Evolutionary conservation across 2,888 invertebrate species (phyloP).

Genomic region (Tuberolachnus salignus): DNA sequence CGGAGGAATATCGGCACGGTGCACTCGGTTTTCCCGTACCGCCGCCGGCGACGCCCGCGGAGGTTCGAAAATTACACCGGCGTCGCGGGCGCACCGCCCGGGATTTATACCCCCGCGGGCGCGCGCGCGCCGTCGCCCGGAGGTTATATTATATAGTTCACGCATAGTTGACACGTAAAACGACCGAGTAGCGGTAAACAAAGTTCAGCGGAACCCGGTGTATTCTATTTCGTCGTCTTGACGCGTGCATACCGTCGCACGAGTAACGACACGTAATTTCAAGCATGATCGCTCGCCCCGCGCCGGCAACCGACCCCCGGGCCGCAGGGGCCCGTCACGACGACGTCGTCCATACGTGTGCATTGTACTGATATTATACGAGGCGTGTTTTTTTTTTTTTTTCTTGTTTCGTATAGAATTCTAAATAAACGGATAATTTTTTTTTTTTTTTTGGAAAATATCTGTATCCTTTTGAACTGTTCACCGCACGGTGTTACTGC

Average conservation of each 20-base stretch:
- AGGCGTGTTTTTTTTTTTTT: too few relatives aligned
- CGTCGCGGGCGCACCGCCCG: background rate
- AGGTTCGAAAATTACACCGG: too few relatives aligned
- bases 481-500: too few relatives aligned
- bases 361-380: too few relatives aligned
- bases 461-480: too few relatives aligned
- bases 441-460: too few relatives aligned
- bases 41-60: conserved; percentile 20
- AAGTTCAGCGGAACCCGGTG: conserved; percentile 18
- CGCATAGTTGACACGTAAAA: conserved; percentile 51
- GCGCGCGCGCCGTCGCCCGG: background rate
- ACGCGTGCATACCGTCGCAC: conserved; percentile 9
- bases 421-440: too few relatives aligned
- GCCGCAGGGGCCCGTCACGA: too few relatives aligned
- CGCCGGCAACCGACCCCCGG: background rate
- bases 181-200: conserved; percentile 46
- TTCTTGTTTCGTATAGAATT: too few relatives aligned
- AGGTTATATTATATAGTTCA: background rate
- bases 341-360: too few relatives aligned
- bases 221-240: conserved; percentile 40
- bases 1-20: too few relatives aligned
- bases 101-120: too few relatives aligned
- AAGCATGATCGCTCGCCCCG: conserved; percentile 37
- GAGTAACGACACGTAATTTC: conserved; percentile 54
- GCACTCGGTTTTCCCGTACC: conserved; percentile 21